These are phyloP conservation scores for Troides helena DNA, from an alignment of 2,888 invertebrate species.

Conservation along the genomic window DNA sequence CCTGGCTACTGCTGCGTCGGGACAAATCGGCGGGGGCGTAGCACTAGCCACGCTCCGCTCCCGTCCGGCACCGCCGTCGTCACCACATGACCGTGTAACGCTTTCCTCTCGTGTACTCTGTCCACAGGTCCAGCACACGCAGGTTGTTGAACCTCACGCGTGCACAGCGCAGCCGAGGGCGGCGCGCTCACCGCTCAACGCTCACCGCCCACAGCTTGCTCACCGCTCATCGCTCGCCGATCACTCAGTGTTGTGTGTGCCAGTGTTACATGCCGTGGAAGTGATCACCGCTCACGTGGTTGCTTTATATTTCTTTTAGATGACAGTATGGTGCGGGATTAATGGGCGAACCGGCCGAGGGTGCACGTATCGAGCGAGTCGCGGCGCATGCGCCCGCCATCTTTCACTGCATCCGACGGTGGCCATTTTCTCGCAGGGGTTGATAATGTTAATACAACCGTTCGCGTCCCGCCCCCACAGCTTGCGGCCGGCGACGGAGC, in stretches of 20 bases:
- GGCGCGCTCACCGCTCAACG: no score
- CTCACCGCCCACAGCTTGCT: no score
- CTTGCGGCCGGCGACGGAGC: conserved; percentile 12
- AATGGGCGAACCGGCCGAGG: conserved; percentile 55
- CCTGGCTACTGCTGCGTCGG: conserved; percentile 93
- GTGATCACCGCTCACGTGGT: conserved; percentile 1
- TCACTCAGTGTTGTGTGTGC: conserved; percentile 29
- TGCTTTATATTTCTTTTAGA: conserved; percentile 13
- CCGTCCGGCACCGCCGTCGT: background rate
- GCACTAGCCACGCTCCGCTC: conserved; percentile 45
- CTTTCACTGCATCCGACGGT: conserved; percentile 62
- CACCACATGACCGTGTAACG: conserved; percentile 31
- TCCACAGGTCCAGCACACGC: conserved; percentile 42
- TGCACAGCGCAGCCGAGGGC: background rate
- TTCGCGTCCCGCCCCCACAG: conserved; percentile 29
- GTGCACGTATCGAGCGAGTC: conserved; percentile 74
- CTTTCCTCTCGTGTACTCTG: conserved; percentile 37
- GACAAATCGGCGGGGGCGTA: conserved; percentile 83
- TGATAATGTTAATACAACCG: conserved; percentile 38
- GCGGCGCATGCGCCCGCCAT: conserved; percentile 72
- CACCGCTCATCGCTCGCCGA: no score
- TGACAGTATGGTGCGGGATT: conserved; percentile 43
- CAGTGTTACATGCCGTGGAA: conserved; percentile 27
- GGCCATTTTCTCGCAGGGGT: conserved; percentile 67
- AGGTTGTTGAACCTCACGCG: conserved; percentile 10